phyloP scores from a whole-genome alignment of 2,888 invertebrate species.

The Cataglyphis livida region DNA sequence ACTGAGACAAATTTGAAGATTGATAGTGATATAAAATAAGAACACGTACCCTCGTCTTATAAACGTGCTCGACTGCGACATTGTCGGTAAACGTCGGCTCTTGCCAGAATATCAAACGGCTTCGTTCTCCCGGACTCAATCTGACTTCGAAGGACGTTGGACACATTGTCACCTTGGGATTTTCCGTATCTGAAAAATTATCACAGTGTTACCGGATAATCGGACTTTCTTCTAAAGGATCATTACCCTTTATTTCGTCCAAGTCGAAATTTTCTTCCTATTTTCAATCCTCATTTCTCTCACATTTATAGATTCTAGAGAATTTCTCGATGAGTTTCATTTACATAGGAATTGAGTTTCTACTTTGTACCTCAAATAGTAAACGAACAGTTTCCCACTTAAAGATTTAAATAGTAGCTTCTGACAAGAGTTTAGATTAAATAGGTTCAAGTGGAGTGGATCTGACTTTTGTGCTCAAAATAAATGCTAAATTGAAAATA shows the following conservation, averaged over 20 bases:
- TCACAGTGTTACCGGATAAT: not conserved
- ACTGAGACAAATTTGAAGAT: not conserved
- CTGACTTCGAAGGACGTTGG: constrained; percentile 88
- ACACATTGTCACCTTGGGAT: constrained; percentile 88
- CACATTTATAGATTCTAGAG: not conserved
- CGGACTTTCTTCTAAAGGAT: not conserved
- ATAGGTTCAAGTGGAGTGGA: not conserved
- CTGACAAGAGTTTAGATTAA: not conserved
- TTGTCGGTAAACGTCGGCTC: constrained; percentile 89
- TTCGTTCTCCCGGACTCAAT: constrained; percentile 87
- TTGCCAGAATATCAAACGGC: constrained; percentile 88
- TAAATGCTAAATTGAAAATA: not conserved
- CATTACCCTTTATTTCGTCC: not conserved
- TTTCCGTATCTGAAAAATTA: constrained; percentile 86
- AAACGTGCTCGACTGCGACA: constrained; percentile 87
- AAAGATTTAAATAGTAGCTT: not conserved
- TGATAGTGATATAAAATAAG: not conserved
- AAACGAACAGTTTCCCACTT: not conserved
- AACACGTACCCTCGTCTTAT: constrained; percentile 88
- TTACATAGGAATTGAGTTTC: not conserved
- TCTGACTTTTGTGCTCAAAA: not conserved
- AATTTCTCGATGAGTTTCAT: not conserved
- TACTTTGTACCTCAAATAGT: not conserved
- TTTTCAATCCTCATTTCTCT: not conserved
- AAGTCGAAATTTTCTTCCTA: not conserved